These are phyloP conservation scores for Myrmophylax atrothorax DNA, from an alignment of 2,113 vertebrate species.

Conservation along the genomic window DNA sequence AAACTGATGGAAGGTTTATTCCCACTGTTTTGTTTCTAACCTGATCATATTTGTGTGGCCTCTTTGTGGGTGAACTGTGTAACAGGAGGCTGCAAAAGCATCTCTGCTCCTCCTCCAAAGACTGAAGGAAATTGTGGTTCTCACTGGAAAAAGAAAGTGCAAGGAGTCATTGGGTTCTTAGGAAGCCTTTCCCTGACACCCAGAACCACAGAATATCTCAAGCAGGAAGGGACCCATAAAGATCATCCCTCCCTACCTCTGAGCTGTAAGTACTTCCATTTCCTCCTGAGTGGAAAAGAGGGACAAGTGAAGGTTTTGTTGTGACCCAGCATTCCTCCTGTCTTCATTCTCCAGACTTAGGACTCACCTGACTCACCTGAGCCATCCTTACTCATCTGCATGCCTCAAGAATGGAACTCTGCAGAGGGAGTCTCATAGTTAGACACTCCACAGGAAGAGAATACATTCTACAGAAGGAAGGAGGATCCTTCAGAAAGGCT, in stretches of 20 bases:
- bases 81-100: neutral
- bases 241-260: neutral
- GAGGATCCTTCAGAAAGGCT: neutral
- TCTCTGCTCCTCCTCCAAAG: neutral
- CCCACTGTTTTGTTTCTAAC: neutral
- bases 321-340: neutral
- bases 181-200: neutral
- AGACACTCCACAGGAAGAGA: neutral
- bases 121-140: neutral
- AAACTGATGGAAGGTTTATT: neutral
- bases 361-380: neutral
- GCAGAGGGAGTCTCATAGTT: neutral
- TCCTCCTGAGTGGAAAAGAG: neutral
- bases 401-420: neutral
- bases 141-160: neutral
- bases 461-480: neutral
- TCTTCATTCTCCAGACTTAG: neutral
- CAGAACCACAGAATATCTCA: neutral
- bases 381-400: neutral
- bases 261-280: neutral
- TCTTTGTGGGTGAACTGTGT: neutral
- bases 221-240: neutral
- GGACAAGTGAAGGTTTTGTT: neutral
- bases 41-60: neutral
- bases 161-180: neutral